Conservation (phyloP, 2,888 invertebrate species). For the Andrena minutula region DNA sequence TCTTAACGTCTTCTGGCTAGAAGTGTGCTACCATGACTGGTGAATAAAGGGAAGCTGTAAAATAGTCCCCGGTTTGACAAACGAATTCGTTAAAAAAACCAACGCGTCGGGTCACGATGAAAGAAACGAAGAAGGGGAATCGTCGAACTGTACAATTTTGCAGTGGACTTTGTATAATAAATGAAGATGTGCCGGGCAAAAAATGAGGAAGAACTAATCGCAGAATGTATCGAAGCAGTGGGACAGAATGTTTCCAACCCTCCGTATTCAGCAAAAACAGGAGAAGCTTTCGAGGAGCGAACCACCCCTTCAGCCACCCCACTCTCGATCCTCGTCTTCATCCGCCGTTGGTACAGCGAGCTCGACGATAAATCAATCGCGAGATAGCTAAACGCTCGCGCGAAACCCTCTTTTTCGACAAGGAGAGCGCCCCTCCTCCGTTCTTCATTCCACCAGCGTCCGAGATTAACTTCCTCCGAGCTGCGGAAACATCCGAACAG, state of each 20-base stretch:
- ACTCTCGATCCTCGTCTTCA: slow-evolving; percentile 20
- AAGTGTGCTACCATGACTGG: not conserved
- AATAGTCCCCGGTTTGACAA: not conserved
- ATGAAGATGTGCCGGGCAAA: too few species aligned
- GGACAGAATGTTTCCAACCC: not conserved
- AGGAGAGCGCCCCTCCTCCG: not conserved
- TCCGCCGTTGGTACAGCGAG: slow-evolving; percentile 38
- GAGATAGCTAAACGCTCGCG: slow-evolving; percentile 49
- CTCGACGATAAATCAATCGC: slow-evolving; percentile 60
- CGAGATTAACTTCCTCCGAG: slow-evolving; percentile 32
- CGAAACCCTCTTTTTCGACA: slow-evolving; percentile 10
- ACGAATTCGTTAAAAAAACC: too few species aligned
- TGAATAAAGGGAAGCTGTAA: not conserved
- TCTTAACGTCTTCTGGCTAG: not conserved
- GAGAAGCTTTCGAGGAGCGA: slow-evolving; percentile 5
- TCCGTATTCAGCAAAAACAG: not conserved
- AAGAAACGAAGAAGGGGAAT: too few species aligned
- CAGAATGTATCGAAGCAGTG: not conserved
- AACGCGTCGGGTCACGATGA: too few species aligned
- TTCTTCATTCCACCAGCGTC: not conserved
- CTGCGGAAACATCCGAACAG: not conserved
- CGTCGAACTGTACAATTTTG: too few species aligned
- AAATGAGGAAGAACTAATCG: not conserved
- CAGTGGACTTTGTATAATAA: too few species aligned
- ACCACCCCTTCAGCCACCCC: slow-evolving; percentile 11